Conservation (phyloP, 2,888 invertebrate genomes). For the Sarcophaga rosellei region DNA sequence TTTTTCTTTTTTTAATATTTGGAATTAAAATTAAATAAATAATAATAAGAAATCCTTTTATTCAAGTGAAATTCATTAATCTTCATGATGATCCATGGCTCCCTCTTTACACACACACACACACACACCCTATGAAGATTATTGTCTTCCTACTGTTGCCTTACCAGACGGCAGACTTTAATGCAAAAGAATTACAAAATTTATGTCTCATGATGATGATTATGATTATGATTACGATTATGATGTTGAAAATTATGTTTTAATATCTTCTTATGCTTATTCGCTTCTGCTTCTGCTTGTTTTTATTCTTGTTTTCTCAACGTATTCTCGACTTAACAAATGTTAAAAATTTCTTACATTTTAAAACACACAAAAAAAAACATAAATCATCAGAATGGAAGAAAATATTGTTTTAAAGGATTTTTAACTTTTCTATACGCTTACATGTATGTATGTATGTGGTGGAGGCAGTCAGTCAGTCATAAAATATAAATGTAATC, state of each 20-base stretch:
- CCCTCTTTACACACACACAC: conserved; percentile 19
- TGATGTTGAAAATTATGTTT: neutral
- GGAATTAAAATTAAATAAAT: neutral
- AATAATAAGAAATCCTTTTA: neutral
- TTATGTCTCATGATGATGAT: neutral
- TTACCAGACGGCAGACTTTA: neutral
- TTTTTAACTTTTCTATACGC: conserved; percentile 52
- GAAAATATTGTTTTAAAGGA: conserved; percentile 59
- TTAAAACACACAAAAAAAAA: conserved; percentile 47
- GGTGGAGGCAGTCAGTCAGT: neutral
- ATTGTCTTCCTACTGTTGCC: neutral
- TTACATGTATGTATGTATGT: neutral
- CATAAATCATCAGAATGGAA: conserved; percentile 66
- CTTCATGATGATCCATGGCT: conserved; percentile 61
- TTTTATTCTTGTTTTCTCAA: neutral
- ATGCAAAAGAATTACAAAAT: neutral
- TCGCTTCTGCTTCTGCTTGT: no score
- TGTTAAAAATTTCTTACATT: conserved; percentile 69
- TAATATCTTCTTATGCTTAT: neutral
- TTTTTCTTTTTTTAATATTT: no score
- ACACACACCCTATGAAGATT: neutral
- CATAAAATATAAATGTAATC: neutral
- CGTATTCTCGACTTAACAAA: conserved; percentile 56
- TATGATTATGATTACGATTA: no score
- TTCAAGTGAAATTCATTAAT: conserved; percentile 40